Evolutionary conservation across 2,113 vertebrate genomes (phyloP).

Genomic region (Lynx canadensis): DNA sequence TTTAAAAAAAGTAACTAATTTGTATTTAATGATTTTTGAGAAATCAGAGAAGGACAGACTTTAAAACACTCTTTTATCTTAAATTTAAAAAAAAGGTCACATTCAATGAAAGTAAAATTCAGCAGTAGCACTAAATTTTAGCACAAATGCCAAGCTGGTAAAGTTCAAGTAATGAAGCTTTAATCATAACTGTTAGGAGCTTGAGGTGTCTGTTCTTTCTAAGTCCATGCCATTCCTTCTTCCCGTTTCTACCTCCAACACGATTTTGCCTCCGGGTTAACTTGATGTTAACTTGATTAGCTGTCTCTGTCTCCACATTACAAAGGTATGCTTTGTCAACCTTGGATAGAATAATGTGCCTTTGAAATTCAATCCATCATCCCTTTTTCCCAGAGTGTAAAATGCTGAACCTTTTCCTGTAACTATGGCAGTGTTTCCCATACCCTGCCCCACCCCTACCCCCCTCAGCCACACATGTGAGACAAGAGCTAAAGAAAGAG

Average conservation of each 20-base stretch:
- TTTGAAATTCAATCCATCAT: background rate
- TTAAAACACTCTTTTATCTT: constrained; percentile 18
- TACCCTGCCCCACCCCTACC: background rate
- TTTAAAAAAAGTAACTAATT: background rate
- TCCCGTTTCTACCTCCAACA: constrained; percentile 18
- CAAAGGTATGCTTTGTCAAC: constrained; percentile 30
- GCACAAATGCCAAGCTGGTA: constrained; percentile 8
- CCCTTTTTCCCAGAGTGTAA: background rate
- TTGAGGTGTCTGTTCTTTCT: constrained; percentile 51
- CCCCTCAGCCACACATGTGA: background rate
- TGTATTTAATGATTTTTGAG: background rate
- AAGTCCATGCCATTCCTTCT: constrained; percentile 1
- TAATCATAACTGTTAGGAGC: background rate
- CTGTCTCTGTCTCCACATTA: constrained; percentile 25
- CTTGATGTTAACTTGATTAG: constrained; percentile 47
- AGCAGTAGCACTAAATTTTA: constrained; percentile 9
- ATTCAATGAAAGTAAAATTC: constrained; percentile 35
- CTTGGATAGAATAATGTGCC: constrained; percentile 9
- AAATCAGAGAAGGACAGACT: background rate
- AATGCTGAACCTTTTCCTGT: background rate
- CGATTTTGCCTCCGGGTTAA: constrained; percentile 37
- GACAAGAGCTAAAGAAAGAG: background rate
- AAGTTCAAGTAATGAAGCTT: constrained; percentile 25
- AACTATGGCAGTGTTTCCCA: background rate
- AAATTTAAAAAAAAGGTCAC: background rate